A percentile compares a stretch with the other conserved stretches of the same genome.
These are phyloP conservation scores for Carlito syrichta DNA, from an alignment of 2,113 vertebrate species.

Conservation along the genomic window DNA sequence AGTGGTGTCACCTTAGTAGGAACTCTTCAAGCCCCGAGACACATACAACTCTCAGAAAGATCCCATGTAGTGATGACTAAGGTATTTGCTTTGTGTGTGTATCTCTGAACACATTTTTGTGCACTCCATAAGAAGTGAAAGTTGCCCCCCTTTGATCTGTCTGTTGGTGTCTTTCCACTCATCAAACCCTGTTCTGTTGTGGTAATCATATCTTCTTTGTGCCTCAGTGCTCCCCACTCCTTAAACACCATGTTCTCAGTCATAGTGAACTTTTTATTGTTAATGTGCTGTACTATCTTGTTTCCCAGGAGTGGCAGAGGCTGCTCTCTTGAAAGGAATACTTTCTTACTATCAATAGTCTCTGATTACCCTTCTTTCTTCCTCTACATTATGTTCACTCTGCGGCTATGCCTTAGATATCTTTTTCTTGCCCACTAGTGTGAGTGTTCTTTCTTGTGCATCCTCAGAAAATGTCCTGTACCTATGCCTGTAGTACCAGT, in stretches of 20 bases:
- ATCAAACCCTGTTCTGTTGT: rapidly evolving
- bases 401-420: too few species aligned
- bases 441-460: too few species aligned
- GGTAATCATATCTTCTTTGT: rapidly evolving
- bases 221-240: too few species aligned
- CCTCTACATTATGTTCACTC: too few species aligned
- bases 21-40: background rate
- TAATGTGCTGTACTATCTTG: rapidly evolving
- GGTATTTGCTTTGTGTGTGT: too few species aligned
- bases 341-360: rapidly evolving
- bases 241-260: rapidly evolving
- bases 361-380: background rate
- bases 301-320: rapidly evolving
- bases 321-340: rapidly evolving
- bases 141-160: rapidly evolving
- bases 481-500: rapidly evolving
- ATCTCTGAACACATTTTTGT: background rate
- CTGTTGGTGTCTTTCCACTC: background rate
- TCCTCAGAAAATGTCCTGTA: too few species aligned
- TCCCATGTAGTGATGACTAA: background rate
- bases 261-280: rapidly evolving
- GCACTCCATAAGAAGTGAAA: background rate
- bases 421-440: too few species aligned
- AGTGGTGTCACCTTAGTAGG: too few species aligned
- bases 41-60: background rate